These are phyloP conservation scores for Thunnus maccoyii DNA, from an alignment of 2,113 vertebrate genomes.

Conservation along the genomic window DNA sequence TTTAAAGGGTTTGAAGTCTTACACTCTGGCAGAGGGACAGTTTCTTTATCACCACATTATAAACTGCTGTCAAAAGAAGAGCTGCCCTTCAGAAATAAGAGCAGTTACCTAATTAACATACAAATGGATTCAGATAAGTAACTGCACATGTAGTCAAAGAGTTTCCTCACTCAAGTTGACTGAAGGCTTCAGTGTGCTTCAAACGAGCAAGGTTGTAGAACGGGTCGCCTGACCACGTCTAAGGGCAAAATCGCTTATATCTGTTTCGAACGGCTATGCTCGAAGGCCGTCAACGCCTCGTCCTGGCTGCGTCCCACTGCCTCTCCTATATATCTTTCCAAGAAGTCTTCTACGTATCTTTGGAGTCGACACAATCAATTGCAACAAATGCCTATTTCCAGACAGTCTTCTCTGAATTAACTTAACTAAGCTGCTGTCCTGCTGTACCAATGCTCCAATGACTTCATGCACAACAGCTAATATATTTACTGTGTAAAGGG, in stretches of 20 bases:
- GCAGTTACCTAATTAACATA: not conserved
- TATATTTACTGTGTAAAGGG: not conserved
- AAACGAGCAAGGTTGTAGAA: not conserved
- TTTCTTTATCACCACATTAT: not conserved
- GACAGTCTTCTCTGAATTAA: not conserved
- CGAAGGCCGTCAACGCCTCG: not conserved
- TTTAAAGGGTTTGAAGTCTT: not conserved
- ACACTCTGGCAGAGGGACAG: not conserved
- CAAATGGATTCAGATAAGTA: not conserved
- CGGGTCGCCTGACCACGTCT: not conserved
- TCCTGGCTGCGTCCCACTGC: not conserved
- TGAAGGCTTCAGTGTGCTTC: not conserved
- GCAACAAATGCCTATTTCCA: not conserved
- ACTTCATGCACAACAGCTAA: not conserved
- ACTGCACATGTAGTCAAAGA: not conserved
- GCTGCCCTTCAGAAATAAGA: conserved; percentile 6
- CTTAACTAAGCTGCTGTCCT: not conserved
- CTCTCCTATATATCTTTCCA: not conserved
- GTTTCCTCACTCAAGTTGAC: not conserved
- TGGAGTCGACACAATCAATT: not conserved
- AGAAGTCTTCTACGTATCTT: not conserved
- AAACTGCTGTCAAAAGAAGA: conserved; percentile 10
- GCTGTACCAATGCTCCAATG: not conserved
- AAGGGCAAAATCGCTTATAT: no score
- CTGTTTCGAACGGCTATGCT: not conserved